Evolutionary conservation across 1,140 invertebrate genomes (phyloP).

Genomic region (Thaumatotibia leucotreta): DNA sequence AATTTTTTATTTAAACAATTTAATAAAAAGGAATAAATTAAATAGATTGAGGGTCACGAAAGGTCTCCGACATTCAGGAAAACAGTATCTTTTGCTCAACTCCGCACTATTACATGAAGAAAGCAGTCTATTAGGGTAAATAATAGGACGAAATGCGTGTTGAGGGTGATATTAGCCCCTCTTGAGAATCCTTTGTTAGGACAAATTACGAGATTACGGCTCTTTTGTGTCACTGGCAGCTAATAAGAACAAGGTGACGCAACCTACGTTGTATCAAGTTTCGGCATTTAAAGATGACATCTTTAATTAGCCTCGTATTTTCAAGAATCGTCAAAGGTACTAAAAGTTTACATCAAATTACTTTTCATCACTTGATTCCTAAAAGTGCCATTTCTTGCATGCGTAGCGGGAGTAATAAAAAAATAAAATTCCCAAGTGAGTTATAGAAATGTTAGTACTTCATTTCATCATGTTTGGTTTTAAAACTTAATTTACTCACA

Average conservation of each 20-base stretch:
- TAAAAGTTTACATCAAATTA: too few relatives aligned
- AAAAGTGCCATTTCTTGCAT: too few relatives aligned
- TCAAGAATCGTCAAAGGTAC: too few relatives aligned
- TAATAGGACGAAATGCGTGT: slow-evolving; percentile 16
- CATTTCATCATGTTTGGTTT: too few relatives aligned
- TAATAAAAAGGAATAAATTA: too few relatives aligned
- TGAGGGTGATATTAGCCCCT: slow-evolving; percentile 15
- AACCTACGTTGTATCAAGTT: not conserved
- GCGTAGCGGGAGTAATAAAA: too few relatives aligned
- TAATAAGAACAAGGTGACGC: slow-evolving; percentile 7
- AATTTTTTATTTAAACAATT: not conserved
- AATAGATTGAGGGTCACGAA: not conserved
- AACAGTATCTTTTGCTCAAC: not conserved
- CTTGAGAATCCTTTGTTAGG: slow-evolving; percentile 14
- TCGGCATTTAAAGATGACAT: not conserved
- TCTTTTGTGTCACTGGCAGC: slow-evolving; percentile 11
- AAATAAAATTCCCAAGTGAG: too few relatives aligned
- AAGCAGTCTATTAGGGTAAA: slow-evolving; percentile 13
- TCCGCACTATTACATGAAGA: slow-evolving; percentile 2
- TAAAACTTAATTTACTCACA: too few relatives aligned
- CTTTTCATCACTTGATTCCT: too few relatives aligned
- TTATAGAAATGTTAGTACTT: too few relatives aligned
- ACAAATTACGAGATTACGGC: slow-evolving; percentile 21
- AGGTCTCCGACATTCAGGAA: not conserved
- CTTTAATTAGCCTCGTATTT: not conserved